A percentile compares a stretch with the other conserved stretches of the same genome.
Evolutionary conservation across 1,140 invertebrate species (phyloP).

Genomic region (Linepithema humile): DNA sequence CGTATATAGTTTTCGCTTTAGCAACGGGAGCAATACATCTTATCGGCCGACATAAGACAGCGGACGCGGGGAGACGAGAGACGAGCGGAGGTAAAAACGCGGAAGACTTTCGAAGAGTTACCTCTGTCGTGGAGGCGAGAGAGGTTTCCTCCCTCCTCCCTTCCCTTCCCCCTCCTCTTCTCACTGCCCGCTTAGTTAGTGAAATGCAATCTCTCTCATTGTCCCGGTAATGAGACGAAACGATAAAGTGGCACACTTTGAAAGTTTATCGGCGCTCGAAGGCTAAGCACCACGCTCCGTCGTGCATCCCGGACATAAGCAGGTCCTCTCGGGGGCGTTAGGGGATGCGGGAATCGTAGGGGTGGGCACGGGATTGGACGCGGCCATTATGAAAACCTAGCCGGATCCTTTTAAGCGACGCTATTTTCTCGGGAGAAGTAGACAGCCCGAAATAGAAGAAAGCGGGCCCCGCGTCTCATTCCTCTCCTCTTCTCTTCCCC

Average conservation of each 20-base stretch:
- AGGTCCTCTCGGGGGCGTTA: background rate
- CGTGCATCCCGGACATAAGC: conserved; percentile 13
- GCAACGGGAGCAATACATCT: conserved; percentile 56
- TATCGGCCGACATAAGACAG: conserved; percentile 59
- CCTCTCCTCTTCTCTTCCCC: background rate
- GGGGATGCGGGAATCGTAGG: conserved; percentile 1
- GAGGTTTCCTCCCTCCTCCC: conserved; percentile 31
- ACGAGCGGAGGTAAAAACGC: background rate
- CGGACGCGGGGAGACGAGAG: conserved; percentile 16
- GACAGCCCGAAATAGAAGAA: conserved; percentile 65
- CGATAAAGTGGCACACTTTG: conserved; percentile 75
- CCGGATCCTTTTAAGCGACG: conserved; percentile 67
- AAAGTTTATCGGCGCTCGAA: conserved; percentile 73
- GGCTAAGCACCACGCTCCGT: conserved; percentile 49
- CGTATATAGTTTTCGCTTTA: conserved; percentile 63
- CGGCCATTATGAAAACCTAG: conserved; percentile 67
- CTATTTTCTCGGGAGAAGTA: conserved; percentile 66
- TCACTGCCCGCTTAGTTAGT: conserved; percentile 66
- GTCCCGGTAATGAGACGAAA: conserved; percentile 77
- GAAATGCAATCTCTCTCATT: conserved; percentile 75
- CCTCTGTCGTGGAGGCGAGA: conserved; percentile 8
- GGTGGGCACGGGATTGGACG: conserved; percentile 37
- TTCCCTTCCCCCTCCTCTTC: too few relatives aligned
- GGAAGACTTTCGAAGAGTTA: conserved; percentile 40
- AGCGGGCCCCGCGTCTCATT: conserved; percentile 1